phyloP scores from a whole-genome alignment of 2,888 invertebrate species.

The Hymenopus coronatus region DNA sequence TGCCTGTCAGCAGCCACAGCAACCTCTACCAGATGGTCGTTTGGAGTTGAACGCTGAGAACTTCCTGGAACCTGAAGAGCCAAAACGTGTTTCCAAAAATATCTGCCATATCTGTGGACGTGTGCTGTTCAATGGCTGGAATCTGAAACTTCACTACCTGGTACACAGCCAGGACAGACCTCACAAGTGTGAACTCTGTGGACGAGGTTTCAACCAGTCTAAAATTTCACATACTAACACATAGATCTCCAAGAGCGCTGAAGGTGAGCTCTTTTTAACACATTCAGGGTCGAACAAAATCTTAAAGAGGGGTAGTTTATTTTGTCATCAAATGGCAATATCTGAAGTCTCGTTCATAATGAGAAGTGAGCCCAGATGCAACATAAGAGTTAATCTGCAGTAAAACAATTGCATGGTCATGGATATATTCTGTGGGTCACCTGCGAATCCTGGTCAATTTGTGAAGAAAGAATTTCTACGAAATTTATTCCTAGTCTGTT shows the following conservation, averaged over 20 bases:
- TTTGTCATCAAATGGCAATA: too few relatives aligned
- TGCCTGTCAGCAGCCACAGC: background rate
- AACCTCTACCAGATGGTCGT: background rate
- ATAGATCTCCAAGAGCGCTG: background rate
- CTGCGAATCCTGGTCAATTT: too few relatives aligned
- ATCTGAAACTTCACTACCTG: background rate
- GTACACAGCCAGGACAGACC: background rate
- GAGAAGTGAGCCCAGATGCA: too few relatives aligned
- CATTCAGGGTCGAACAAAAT: too few relatives aligned
- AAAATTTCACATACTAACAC: background rate
- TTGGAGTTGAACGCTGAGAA: background rate
- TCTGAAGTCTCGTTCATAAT: too few relatives aligned
- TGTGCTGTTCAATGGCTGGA: background rate
- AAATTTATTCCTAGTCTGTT: too few relatives aligned
- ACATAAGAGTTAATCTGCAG: too few relatives aligned
- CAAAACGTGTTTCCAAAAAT: background rate
- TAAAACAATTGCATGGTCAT: too few relatives aligned
- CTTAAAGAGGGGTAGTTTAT: too few relatives aligned
- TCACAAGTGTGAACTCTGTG: background rate
- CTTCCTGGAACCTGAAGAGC: background rate
- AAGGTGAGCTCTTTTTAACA: background rate
- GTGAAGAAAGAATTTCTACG: too few relatives aligned
- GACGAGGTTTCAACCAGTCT: background rate
- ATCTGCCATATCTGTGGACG: background rate
- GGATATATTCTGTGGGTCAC: too few relatives aligned